phyloP scores from a whole-genome alignment of 2,888 invertebrate species.

The Abrostola triplasia region DNA sequence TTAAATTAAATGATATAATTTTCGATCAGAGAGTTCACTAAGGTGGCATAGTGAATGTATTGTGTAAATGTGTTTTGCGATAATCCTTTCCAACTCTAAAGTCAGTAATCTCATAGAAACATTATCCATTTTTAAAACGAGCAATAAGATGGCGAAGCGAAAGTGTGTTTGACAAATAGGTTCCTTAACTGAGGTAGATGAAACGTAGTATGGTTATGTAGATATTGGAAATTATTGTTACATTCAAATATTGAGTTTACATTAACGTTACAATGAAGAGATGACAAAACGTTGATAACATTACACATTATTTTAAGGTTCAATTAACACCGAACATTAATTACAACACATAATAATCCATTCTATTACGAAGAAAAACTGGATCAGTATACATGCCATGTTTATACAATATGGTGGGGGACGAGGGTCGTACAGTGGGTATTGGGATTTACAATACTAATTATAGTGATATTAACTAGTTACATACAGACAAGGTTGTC shows the following conservation, averaged over 20 bases:
- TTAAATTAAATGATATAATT: not conserved
- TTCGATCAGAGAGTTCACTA: not conserved
- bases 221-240: constrained; percentile 23
- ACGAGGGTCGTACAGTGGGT: not conserved
- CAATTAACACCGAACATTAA: constrained; percentile 61
- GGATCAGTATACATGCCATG: constrained; percentile 27
- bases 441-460: constrained; percentile 3
- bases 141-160: constrained; percentile 18
- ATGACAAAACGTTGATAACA: constrained; percentile 17
- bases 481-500: constrained; percentile 3
- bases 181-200: not conserved
- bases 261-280: constrained; percentile 21
- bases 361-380: constrained; percentile 47
- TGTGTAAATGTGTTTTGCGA: not conserved
- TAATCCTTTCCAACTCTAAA: constrained; percentile 6
- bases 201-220: not conserved
- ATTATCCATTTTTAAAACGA: constrained; percentile 19
- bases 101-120: constrained; percentile 14
- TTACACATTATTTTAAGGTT: constrained; percentile 30
- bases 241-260: constrained; percentile 23
- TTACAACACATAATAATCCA: constrained; percentile 40
- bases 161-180: constrained; percentile 14
- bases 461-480: constrained; percentile 7
- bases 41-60: not conserved
- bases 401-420: not conserved